phyloP scores from a whole-genome alignment of 2,797 vertebrate genomes.

The Platyrinchus mystaceus region DNA sequence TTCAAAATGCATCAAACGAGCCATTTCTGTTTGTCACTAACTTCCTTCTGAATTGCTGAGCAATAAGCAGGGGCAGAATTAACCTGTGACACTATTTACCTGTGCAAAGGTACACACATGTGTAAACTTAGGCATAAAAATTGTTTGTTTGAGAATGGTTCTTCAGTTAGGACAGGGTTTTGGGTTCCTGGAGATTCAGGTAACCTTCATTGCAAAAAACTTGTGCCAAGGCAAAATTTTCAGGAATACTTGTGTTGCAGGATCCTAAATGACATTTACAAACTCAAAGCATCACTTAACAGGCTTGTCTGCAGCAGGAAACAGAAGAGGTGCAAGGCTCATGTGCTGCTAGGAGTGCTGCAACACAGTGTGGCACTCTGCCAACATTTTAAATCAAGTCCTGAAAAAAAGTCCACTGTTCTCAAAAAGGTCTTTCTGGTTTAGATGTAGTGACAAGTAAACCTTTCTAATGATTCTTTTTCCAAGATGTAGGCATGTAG shows the following conservation, averaged over 20 bases:
- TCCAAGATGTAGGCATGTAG: rapidly evolving
- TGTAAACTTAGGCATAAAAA: rapidly evolving
- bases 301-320: not conserved
- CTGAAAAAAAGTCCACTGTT: not conserved
- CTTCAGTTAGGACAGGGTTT: not conserved
- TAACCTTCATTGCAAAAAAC: not conserved
- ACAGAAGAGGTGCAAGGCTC: not conserved
- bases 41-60: not conserved
- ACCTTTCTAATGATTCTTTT: not conserved
- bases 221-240: not conserved
- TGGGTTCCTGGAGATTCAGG: not conserved
- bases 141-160: not conserved
- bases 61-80: not conserved
- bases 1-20: not conserved
- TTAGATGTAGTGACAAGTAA: not conserved
- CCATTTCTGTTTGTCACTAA: rapidly evolving
- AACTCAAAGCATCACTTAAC: not conserved
- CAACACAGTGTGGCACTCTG: not conserved
- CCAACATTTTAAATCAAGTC: not conserved
- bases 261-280: not conserved
- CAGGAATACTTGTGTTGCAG: not conserved
- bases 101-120: rapidly evolving
- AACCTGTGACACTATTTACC: not conserved
- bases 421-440: not conserved
- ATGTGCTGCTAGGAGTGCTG: not conserved